phyloP scores from a whole-genome alignment of 2,888 invertebrate genomes.

The Drosophila yooni region DNA sequence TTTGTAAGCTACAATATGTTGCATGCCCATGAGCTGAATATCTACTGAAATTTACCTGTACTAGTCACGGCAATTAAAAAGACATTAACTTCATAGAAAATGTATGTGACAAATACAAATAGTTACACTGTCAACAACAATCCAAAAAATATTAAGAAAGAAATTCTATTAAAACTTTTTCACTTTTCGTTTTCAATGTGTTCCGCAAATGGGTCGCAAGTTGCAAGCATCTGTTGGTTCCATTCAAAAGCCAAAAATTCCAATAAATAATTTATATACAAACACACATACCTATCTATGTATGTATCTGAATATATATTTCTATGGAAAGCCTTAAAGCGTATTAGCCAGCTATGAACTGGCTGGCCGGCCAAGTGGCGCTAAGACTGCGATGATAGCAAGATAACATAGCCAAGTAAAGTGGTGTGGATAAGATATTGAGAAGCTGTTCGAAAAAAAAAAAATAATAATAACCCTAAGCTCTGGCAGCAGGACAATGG shows the following conservation, averaged over 20 bases:
- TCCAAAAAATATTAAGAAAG: constrained; percentile 36
- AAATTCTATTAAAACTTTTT: constrained; percentile 80
- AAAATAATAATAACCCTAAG: constrained; percentile 6
- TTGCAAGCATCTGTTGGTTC: constrained; percentile 37
- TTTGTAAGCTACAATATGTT: neutral
- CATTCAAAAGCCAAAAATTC: constrained; percentile 73
- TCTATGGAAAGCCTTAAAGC: constrained; percentile 50
- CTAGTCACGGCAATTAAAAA: constrained; percentile 19
- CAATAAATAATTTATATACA: constrained; percentile 76
- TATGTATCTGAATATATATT: constrained; percentile 6
- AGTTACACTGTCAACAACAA: constrained; percentile 21
- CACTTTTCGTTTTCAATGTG: constrained; percentile 56
- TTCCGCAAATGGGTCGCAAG: constrained; percentile 27
- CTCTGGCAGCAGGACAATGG: constrained; percentile 34
- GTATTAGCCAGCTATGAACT: constrained; percentile 58
- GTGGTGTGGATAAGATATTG: constrained; percentile 48
- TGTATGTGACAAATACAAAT: neutral
- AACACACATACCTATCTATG: constrained; percentile 10
- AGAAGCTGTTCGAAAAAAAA: constrained; percentile 34
- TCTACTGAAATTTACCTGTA: neutral
- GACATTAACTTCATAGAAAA: constrained; percentile 7
- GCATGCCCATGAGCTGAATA: neutral
- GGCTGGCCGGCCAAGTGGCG: constrained; percentile 36
- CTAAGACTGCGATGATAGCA: constrained; percentile 41
- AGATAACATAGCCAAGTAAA: constrained; percentile 21